These are phyloP conservation scores for Calonectris borealis DNA, from an alignment of 2,113 vertebrate genomes.

Conservation along the genomic window DNA sequence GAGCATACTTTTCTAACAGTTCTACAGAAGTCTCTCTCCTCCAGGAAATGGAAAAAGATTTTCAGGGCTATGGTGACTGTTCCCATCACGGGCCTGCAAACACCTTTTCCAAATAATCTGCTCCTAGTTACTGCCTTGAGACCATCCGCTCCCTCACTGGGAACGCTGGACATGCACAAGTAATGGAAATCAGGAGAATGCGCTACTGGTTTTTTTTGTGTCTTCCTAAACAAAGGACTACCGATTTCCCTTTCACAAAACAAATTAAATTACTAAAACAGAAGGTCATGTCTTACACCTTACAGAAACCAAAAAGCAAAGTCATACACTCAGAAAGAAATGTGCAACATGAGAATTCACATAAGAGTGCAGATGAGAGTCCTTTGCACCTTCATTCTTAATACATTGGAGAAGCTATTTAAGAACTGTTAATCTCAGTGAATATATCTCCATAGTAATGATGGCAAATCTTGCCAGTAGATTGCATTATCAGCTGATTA, in stretches of 20 bases:
- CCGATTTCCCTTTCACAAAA: not conserved
- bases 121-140: not conserved
- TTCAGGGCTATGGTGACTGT: not conserved
- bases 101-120: not conserved
- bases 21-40: not conserved
- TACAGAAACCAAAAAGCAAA: not conserved
- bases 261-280: not conserved
- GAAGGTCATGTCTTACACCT: not conserved
- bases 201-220: not conserved
- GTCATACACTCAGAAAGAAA: not conserved
- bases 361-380: not conserved
- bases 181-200: not conserved
- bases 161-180: not conserved
- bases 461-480: not conserved
- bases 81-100: not conserved
- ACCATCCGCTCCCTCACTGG: not conserved
- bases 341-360: not conserved
- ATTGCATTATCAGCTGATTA: constrained; percentile 9
- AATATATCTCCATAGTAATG: constrained; percentile 30
- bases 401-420: not conserved
- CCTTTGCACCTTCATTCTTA: not conserved
- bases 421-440: not conserved
- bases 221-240: not conserved
- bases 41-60: not conserved
- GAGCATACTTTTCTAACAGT: not conserved